These are phyloP conservation scores for Cyprinus carpio DNA, from an alignment of 2,113 vertebrate genomes.

Conservation along the genomic window DNA sequence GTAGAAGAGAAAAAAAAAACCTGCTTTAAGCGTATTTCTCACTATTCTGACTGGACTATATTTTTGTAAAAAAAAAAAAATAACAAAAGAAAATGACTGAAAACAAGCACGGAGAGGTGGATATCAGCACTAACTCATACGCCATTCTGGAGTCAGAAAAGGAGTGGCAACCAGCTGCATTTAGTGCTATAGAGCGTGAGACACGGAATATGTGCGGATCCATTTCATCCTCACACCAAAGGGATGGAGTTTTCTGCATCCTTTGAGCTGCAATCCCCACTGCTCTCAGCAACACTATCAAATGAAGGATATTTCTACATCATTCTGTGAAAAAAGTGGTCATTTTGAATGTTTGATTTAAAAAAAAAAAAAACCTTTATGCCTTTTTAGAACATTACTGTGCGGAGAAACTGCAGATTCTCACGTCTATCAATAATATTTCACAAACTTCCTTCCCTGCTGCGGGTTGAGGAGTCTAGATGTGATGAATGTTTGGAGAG, in stretches of 20 bases:
- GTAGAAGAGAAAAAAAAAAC: constrained; percentile 22
- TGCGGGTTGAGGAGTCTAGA: neutral
- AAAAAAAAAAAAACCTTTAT: constrained; percentile 30
- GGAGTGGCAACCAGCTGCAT: constrained; percentile 29
- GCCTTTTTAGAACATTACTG: constrained; percentile 34
- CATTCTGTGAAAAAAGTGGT: neutral
- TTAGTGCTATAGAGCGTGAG: neutral
- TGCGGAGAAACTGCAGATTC: neutral
- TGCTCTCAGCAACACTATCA: constrained; percentile 36
- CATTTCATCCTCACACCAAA: neutral
- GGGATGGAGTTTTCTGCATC: neutral
- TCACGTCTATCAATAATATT: constrained; percentile 26
- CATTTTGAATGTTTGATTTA: constrained; percentile 30
- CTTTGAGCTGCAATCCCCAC: neutral
- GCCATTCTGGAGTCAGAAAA: neutral
- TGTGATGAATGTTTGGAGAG: constrained; percentile 34
- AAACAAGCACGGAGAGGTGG: constrained; percentile 11
- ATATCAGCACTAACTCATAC: neutral
- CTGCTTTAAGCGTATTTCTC: constrained; percentile 41
- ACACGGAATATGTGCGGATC: neutral
- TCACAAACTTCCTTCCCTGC: neutral
- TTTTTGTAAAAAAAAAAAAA: constrained; percentile 46
- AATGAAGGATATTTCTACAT: constrained; percentile 48
- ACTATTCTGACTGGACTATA: constrained; percentile 48
- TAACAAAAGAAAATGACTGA: constrained; percentile 11